Evolutionary conservation across 2,113 vertebrate genomes (phyloP).

Genomic region (Rhinolophus ferrumequinum): DNA sequence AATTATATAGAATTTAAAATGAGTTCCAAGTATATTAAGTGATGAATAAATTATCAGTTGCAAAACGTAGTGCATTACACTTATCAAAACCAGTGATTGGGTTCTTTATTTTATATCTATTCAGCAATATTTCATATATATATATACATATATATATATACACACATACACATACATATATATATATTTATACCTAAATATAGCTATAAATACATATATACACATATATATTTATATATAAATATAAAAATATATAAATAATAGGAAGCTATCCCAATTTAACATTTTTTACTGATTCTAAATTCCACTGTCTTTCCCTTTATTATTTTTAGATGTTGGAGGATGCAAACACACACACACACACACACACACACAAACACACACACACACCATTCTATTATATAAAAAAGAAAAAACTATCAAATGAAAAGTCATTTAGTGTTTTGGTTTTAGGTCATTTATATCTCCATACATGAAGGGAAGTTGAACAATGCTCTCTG

Average conservation of each 20-base stretch:
- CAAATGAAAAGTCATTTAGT: conserved; percentile 26
- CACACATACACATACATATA: too few species aligned
- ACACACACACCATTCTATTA: neutral
- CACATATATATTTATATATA: too few species aligned
- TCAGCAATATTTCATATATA: neutral
- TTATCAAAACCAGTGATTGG: neutral
- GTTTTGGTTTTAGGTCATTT: conserved; percentile 61
- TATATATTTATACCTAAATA: too few species aligned
- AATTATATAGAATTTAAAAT: neutral
- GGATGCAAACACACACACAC: neutral
- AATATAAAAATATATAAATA: neutral
- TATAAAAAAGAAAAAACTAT: neutral
- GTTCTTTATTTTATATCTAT: neutral
- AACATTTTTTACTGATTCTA: conserved; percentile 10
- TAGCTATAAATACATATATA: too few species aligned
- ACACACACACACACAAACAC: neutral
- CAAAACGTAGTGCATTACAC: neutral
- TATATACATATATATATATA: too few species aligned
- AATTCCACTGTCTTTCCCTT: conserved; percentile 25
- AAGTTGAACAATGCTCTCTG: conserved; percentile 56
- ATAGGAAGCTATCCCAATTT: neutral
- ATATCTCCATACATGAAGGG: conserved; percentile 22
- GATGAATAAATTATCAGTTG: conserved; percentile 5
- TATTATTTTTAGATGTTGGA: neutral
- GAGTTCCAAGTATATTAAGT: neutral